phyloP scores from a whole-genome alignment of 2,888 invertebrate genomes.

The Meliscaeva auricollis region DNA sequence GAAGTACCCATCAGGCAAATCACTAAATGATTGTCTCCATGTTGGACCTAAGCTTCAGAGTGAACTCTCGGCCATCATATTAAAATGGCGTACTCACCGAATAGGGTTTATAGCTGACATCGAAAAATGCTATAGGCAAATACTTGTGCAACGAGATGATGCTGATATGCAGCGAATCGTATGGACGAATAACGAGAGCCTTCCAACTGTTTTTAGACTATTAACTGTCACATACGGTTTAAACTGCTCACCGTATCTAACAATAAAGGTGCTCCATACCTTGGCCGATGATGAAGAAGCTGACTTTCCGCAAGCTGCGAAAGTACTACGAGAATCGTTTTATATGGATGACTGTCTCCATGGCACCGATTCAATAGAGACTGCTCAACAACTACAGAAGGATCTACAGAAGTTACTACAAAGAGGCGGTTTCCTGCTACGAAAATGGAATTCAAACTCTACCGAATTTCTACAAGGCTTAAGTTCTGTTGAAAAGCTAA shows the following conservation, averaged over 20 bases:
- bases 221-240: constrained; percentile 61
- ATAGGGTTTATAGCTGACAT: constrained; percentile 71
- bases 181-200: constrained; percentile 35
- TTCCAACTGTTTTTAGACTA: constrained; percentile 38
- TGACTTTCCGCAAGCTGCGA: constrained; percentile 53
- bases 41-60: constrained; percentile 65
- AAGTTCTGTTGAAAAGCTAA: not conserved
- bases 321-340: constrained; percentile 48
- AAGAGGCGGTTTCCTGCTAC: constrained; percentile 43
- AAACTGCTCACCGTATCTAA: constrained; percentile 63
- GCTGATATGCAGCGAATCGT: constrained; percentile 65
- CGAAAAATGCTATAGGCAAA: constrained; percentile 66
- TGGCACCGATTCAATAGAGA: constrained; percentile 31
- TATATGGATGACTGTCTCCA: constrained; percentile 68
- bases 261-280: constrained; percentile 60
- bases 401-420: constrained; percentile 46
- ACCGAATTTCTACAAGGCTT: constrained; percentile 27
- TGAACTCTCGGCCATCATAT: constrained; percentile 52
- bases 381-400: constrained; percentile 32
- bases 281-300: constrained; percentile 49
- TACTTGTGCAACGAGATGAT: constrained; percentile 54
- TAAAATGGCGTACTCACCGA: constrained; percentile 57
- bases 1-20: constrained; percentile 36
- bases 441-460: constrained; percentile 58
- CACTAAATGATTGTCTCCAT: constrained; percentile 67